phyloP scores from a whole-genome alignment of 2,113 vertebrate species.

The Tinamus guttatus region DNA sequence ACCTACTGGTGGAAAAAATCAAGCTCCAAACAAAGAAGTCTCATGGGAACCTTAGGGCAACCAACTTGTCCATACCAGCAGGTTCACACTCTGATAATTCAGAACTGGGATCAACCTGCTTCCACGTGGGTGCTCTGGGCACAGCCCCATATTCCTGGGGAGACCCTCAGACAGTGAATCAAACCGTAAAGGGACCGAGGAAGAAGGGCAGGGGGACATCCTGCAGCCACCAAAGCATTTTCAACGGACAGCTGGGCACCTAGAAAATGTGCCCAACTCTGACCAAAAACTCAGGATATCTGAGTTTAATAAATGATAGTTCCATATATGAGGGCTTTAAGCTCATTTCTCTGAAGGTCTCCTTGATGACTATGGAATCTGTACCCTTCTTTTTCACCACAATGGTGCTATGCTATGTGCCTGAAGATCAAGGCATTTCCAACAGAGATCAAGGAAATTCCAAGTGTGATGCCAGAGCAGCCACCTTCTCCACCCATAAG shows the following conservation, averaged over 20 bases:
- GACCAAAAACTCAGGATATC: background rate
- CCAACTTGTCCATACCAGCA: background rate
- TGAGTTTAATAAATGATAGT: background rate
- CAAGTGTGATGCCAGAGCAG: background rate
- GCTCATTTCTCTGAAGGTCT: background rate
- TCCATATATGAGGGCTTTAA: background rate
- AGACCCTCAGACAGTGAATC: too few relatives aligned
- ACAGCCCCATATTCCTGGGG: background rate
- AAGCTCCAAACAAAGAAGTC: background rate
- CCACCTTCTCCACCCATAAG: background rate
- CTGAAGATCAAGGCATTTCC: background rate
- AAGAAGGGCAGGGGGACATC: too few relatives aligned
- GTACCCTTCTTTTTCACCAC: background rate
- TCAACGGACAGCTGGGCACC: background rate
- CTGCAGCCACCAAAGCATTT: background rate
- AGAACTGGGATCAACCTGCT: background rate
- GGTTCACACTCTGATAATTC: too few relatives aligned
- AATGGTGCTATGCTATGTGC: fast-evolving
- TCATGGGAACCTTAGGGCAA: background rate
- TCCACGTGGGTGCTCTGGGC: background rate
- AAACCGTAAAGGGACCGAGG: background rate
- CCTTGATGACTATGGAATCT: background rate
- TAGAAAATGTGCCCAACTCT: background rate
- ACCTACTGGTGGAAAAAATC: background rate
- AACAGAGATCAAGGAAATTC: background rate